These are phyloP conservation scores for Watsonalla binaria DNA, from an alignment of 2,888 invertebrate species.

Conservation along the genomic window DNA sequence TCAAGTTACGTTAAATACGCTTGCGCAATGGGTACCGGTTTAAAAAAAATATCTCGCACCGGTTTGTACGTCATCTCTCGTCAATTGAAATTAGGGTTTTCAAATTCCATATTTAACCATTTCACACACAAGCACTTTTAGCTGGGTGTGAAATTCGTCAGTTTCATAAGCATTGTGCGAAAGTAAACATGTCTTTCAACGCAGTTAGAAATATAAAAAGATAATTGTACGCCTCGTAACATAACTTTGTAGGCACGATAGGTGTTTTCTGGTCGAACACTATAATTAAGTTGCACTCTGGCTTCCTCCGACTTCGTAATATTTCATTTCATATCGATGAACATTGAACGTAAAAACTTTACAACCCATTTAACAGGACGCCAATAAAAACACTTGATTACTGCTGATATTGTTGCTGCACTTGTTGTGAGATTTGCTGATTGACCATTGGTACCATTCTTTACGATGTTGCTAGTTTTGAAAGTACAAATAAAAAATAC, in stretches of 20 bases:
- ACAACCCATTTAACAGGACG: not conserved
- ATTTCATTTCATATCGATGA: not conserved
- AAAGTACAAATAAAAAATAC: too few relatives aligned
- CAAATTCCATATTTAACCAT: not conserved
- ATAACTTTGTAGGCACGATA: not conserved
- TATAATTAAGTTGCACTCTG: not conserved
- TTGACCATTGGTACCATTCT: too few relatives aligned
- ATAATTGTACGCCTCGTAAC: not conserved
- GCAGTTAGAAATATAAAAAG: not conserved
- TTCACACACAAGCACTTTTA: too few relatives aligned
- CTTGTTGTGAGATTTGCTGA: not conserved
- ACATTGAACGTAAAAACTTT: not conserved
- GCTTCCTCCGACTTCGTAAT: not conserved
- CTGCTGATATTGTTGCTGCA: not conserved
- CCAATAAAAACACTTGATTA: not conserved
- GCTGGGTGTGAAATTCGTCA: too few relatives aligned
- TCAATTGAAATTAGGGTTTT: not conserved
- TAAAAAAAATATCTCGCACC: not conserved
- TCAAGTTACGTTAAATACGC: not conserved
- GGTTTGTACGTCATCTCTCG: too few relatives aligned
- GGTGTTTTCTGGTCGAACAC: not conserved
- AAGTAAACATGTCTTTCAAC: too few relatives aligned
- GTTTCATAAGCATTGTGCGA: too few relatives aligned
- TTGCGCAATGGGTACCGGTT: not conserved
- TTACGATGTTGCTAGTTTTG: too few relatives aligned